Evolutionary conservation across 1,140 invertebrate genomes (phyloP).

Genomic region (Polypedilum vanderplanki): DNA sequence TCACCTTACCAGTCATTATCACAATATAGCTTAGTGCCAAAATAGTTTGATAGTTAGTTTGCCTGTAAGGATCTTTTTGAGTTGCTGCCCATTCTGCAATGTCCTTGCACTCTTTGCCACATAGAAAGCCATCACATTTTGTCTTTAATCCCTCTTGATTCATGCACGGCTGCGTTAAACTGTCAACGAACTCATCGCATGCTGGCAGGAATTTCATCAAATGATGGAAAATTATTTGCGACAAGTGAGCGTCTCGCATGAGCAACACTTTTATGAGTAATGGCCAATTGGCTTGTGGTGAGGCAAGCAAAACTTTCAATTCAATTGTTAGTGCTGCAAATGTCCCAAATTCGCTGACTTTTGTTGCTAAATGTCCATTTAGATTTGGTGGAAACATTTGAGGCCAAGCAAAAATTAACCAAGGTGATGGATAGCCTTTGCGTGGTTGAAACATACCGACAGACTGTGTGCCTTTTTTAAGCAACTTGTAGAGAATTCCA

Average conservation of each 20-base stretch:
- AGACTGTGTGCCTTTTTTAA: constrained; percentile 50
- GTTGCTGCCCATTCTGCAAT: constrained; percentile 31
- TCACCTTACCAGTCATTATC: constrained; percentile 51
- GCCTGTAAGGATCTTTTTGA: constrained; percentile 40
- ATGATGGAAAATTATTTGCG: constrained; percentile 44
- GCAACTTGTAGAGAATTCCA: constrained; percentile 60
- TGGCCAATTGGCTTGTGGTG: constrained; percentile 67
- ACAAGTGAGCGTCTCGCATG: constrained; percentile 54
- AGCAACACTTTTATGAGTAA: constrained; percentile 61
- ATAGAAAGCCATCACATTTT: constrained; percentile 60
- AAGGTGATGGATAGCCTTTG: constrained; percentile 50
- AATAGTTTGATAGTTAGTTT: constrained; percentile 47
- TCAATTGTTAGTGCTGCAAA: constrained; percentile 57
- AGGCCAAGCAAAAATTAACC: constrained; percentile 58
- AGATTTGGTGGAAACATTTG: constrained; percentile 50
- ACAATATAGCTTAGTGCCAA: constrained; percentile 52
- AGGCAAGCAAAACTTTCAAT: constrained; percentile 60
- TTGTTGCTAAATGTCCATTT: constrained; percentile 44
- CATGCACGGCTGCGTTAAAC: constrained; percentile 39
- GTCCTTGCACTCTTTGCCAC: constrained; percentile 46
- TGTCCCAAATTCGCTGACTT: constrained; percentile 48
- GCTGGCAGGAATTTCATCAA: constrained; percentile 42
- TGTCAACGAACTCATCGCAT: constrained; percentile 41
- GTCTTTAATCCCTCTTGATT: constrained; percentile 34
- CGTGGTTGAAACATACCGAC: constrained; percentile 48